phyloP scores from a whole-genome alignment of 2,113 vertebrate species.

The Etheostoma spectabile region DNA sequence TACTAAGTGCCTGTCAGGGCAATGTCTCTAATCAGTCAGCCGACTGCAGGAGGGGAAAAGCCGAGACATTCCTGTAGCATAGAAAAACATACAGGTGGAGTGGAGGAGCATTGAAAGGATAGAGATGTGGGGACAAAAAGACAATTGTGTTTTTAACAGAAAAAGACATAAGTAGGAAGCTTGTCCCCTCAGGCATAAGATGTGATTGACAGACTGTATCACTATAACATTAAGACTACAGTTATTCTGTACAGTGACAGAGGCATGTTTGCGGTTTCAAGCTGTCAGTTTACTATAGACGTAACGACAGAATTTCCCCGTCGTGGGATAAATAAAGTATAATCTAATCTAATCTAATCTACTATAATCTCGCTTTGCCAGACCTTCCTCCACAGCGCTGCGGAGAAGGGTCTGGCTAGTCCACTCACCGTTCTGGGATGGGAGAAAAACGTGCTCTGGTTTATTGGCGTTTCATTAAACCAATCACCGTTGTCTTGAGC shows the following conservation, averaged over 20 bases:
- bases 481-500: too few relatives aligned
- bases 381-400: too few relatives aligned
- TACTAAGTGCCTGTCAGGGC: slow-evolving; percentile 48
- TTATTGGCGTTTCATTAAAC: too few relatives aligned
- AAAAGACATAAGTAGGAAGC: neutral
- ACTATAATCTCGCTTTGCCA: too few relatives aligned
- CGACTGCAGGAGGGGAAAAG: slow-evolving; percentile 35
- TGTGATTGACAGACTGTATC: slow-evolving; percentile 14
- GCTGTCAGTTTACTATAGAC: neutral
- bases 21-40: slow-evolving; percentile 53
- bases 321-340: too few relatives aligned
- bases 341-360: too few relatives aligned
- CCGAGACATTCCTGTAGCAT: slow-evolving; percentile 13
- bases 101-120: slow-evolving; percentile 1
- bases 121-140: neutral
- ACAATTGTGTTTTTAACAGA: neutral
- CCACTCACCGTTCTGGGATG: too few relatives aligned
- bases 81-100: slow-evolving; percentile 54
- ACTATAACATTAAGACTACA: neutral
- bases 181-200: slow-evolving; percentile 3
- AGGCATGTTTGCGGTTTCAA: neutral
- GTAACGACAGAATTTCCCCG: too few relatives aligned
- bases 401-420: too few relatives aligned
- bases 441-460: too few relatives aligned
- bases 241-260: neutral